Evolutionary conservation across 2,113 vertebrate genomes (phyloP).

Genomic region (Polypterus senegalus): DNA sequence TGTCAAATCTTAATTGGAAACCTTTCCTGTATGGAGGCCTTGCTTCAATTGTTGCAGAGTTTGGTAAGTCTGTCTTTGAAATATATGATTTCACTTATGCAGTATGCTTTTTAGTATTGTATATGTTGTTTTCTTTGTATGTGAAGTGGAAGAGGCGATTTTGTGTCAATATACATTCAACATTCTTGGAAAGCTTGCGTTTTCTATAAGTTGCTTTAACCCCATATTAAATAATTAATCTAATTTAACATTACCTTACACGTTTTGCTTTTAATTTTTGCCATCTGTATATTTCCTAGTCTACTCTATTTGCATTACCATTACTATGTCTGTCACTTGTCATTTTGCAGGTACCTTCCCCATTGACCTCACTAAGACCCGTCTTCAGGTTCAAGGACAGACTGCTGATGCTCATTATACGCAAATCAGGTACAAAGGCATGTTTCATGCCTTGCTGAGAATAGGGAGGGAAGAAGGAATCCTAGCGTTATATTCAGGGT

Average conservation of each 20-base stretch:
- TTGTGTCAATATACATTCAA: too few species aligned
- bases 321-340: not conserved
- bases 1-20: slow-evolving; percentile 85
- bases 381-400: slow-evolving; percentile 90
- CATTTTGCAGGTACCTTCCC: slow-evolving; percentile 73
- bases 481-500: slow-evolving; percentile 83
- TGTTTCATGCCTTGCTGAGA: slow-evolving; percentile 84
- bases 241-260: too few species aligned
- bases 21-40: slow-evolving; percentile 91
- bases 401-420: slow-evolving; percentile 65
- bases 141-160: too few species aligned
- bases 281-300: too few species aligned
- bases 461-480: slow-evolving; percentile 85
- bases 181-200: too few species aligned
- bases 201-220: too few species aligned
- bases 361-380: slow-evolving; percentile 84
- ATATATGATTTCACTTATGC: slow-evolving; percentile 1
- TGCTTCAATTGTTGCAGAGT: slow-evolving; percentile 89
- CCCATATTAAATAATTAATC: too few species aligned
- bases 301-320: too few species aligned
- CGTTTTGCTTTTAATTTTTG: too few species aligned
- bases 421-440: slow-evolving; percentile 81
- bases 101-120: too few species aligned
- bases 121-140: too few species aligned
- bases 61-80: slow-evolving; percentile 56